Evolutionary conservation across 1,140 invertebrate species (phyloP).

Genomic region (Melipona quadrifasciata): DNA sequence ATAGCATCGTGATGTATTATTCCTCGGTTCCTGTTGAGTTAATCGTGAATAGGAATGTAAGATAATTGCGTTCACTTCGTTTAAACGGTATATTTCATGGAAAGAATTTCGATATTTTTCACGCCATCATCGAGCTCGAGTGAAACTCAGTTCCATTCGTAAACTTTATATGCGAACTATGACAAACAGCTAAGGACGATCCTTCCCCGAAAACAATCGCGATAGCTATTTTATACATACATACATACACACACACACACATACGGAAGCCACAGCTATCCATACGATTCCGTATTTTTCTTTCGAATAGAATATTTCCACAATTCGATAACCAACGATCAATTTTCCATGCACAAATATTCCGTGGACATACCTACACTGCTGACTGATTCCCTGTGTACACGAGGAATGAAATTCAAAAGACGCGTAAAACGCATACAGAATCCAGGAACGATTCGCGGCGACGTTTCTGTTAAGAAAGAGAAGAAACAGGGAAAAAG

Average conservation of each 20-base stretch:
- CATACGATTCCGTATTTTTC: slow-evolving; percentile 1
- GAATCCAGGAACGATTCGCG: neutral
- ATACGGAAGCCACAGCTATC: neutral
- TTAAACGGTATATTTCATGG: neutral
- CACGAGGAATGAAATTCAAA: neutral
- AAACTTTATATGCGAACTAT: neutral
- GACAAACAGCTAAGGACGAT: neutral
- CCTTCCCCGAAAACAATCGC: neutral
- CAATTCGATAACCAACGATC: slow-evolving; percentile 9
- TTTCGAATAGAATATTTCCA: slow-evolving; percentile 15
- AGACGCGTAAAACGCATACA: neutral
- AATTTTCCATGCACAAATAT: slow-evolving; percentile 9
- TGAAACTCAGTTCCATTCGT: neutral
- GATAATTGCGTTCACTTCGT: neutral
- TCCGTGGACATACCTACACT: neutral
- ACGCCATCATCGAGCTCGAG: no score
- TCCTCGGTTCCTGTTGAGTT: no score
- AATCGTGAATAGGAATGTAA: neutral
- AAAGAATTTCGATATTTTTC: neutral
- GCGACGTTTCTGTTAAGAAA: neutral
- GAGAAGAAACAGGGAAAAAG: no score
- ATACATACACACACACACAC: no score
- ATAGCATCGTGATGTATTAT: no score
- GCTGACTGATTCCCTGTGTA: neutral
- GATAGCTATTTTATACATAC: neutral